Conservation (phyloP, 2,797 vertebrate genomes). For the Todus mexicanus region DNA sequence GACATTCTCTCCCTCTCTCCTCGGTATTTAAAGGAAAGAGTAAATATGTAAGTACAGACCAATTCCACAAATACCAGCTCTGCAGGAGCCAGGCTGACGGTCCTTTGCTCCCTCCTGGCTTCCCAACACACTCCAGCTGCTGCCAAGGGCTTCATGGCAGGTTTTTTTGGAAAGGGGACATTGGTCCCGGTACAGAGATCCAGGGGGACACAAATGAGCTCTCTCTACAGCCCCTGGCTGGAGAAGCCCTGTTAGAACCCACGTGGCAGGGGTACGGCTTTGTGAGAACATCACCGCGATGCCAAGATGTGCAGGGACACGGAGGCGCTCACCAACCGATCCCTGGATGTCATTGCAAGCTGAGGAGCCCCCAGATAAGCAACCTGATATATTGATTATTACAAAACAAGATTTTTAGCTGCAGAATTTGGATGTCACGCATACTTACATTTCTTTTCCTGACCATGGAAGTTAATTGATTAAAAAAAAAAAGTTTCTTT, state of each 20-base stretch:
- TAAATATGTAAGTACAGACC: not conserved
- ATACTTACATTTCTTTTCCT: not conserved
- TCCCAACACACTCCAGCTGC: not conserved
- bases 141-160: not conserved
- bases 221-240: rapidly evolving
- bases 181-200: not conserved
- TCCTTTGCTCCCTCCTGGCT: not conserved
- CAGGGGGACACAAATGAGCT: not conserved
- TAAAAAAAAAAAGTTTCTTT: not conserved
- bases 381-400: not conserved
- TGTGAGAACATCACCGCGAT: rapidly evolving
- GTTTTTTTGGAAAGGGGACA: not conserved
- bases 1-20: not conserved
- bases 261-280: too few species aligned
- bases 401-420: not conserved
- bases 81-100: not conserved
- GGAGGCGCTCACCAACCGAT: not conserved
- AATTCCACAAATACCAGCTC: not conserved
- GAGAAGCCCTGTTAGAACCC: not conserved
- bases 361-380: not conserved
- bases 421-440: not conserved
- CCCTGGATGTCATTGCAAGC: rapidly evolving
- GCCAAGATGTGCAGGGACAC: not conserved
- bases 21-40: not conserved
- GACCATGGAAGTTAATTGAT: not conserved